phyloP scores from a whole-genome alignment of 2,113 vertebrate species.

The Amazona guildingii region DNA sequence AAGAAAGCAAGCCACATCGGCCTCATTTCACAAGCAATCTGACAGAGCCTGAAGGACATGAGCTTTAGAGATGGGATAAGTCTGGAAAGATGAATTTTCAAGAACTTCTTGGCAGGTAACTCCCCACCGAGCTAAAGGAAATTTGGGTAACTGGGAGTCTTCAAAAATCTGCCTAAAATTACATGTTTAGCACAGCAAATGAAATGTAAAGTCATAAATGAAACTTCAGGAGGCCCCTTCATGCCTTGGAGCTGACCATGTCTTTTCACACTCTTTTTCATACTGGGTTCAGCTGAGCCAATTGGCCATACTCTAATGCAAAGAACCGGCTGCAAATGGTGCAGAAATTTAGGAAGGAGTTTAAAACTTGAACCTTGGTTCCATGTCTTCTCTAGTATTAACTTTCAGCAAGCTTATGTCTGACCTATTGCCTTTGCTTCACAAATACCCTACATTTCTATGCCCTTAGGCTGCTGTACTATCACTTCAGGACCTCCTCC shows the following conservation, averaged over 20 bases:
- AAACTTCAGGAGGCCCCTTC: not conserved
- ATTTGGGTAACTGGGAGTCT: not conserved
- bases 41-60: not conserved
- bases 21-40: not conserved
- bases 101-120: not conserved
- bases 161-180: not conserved
- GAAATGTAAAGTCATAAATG: not conserved
- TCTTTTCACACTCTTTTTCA: not conserved
- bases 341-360: not conserved
- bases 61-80: not conserved
- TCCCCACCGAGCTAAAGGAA: not conserved
- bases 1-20: not conserved
- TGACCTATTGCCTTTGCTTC: not conserved
- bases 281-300: not conserved
- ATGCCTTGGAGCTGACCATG: not conserved
- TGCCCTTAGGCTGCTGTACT: not conserved
- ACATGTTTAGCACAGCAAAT: not conserved
- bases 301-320: not conserved
- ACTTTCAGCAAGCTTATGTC: not conserved
- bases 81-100: not conserved
- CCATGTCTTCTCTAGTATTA: not conserved
- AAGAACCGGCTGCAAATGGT: not conserved
- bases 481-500: not conserved
- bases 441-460: not conserved
- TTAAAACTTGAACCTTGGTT: not conserved